Conservation (phyloP, 2,888 invertebrate genomes). For the Ichneumoninae sp. region DNA sequence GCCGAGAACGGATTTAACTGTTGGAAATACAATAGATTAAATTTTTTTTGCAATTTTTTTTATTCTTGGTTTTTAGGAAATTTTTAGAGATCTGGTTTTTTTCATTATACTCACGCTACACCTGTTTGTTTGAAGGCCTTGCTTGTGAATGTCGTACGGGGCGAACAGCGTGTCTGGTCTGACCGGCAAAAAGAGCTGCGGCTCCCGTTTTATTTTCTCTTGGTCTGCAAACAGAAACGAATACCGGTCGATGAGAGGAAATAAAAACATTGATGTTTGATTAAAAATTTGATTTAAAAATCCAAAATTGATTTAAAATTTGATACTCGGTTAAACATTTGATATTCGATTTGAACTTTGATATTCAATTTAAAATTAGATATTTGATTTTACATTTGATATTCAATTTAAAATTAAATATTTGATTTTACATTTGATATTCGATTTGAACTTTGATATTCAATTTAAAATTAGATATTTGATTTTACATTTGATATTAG, state of each 20-base stretch:
- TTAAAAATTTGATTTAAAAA: neutral
- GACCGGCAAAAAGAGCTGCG: conserved; percentile 83
- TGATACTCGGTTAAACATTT: no score
- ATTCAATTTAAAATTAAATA: no score
- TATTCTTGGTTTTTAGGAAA: conserved; percentile 12
- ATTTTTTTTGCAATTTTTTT: neutral
- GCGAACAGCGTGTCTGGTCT: conserved; percentile 83
- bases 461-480: no score
- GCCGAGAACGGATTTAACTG: conserved; percentile 83
- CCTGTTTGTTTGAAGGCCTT: conserved; percentile 82
- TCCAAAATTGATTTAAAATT: neutral
- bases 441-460: neutral
- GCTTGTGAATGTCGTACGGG: conserved; percentile 83
- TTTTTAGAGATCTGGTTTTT: neutral
- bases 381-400: no score
- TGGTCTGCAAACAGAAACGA: conserved; percentile 75
- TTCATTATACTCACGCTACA: conserved; percentile 80
- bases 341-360: no score
- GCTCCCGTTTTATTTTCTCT: conserved; percentile 82
- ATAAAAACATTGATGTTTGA: neutral
- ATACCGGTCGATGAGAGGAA: neutral
- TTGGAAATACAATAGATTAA: conserved; percentile 39
- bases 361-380: no score
- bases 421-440: no score
- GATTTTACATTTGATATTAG: no score